Percentiles rank a stretch among this genome's conserved stretches.
Evolutionary conservation across 2,797 vertebrate genomes (phyloP).

Genomic region (Artibeus lituratus): DNA sequence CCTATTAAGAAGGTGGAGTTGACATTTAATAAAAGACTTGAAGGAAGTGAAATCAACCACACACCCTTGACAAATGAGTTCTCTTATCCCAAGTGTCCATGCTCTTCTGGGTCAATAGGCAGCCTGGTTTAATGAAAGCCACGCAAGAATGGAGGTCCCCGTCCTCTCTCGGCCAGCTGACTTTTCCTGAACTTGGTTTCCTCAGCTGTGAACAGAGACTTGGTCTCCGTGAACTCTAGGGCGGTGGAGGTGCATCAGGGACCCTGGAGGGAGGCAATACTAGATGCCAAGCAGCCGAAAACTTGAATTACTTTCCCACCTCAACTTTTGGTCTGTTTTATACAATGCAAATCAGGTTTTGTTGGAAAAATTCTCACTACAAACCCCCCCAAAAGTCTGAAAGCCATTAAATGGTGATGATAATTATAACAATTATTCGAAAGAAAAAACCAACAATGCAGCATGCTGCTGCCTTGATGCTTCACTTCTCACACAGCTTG

Average conservation of each 20-base stretch:
- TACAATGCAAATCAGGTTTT: background rate
- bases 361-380: background rate
- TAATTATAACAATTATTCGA: background rate
- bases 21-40: background rate
- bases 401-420: background rate
- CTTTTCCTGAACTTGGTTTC: background rate
- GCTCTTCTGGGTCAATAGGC: background rate
- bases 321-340: background rate
- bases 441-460: background rate
- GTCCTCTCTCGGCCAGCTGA: background rate
- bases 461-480: background rate
- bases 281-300: background rate
- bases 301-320: background rate
- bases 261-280: accelerated
- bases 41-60: background rate
- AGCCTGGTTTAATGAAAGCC: background rate
- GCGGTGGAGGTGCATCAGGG: accelerated
- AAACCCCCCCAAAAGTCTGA: background rate
- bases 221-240: background rate
- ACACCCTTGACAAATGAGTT: background rate
- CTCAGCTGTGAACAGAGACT: background rate
- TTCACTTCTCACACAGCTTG: background rate
- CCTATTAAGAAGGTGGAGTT: background rate
- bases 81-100: too few species aligned
- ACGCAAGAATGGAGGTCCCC: background rate